Evolutionary conservation across 2,797 vertebrate genomes (phyloP).

Genomic region (Tangara arthus): DNA sequence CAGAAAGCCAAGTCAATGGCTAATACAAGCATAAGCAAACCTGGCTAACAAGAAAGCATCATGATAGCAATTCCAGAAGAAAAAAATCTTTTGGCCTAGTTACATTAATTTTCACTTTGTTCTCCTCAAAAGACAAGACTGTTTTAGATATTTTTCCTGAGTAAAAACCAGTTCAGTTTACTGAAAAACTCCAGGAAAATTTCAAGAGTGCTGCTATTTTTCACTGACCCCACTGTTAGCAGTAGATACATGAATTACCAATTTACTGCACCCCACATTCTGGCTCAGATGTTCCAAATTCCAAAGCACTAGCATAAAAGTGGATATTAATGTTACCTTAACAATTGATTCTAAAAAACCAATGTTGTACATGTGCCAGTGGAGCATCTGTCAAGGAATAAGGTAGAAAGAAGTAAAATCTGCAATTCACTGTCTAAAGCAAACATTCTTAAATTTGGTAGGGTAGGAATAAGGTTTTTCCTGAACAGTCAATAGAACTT

Average conservation of each 20-base stretch:
- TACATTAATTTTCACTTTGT: background rate
- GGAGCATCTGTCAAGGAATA: background rate
- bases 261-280: background rate
- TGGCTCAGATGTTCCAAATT: background rate
- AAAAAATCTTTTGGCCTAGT: background rate
- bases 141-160: background rate
- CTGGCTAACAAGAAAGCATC: background rate
- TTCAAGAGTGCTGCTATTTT: background rate
- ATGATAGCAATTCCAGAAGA: background rate
- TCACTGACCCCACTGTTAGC: background rate
- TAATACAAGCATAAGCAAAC: background rate
- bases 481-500: background rate
- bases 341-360: background rate
- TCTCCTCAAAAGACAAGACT: background rate
- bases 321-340: background rate
- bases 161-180: background rate
- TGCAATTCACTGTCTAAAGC: background rate
- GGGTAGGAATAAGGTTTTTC: accelerated
- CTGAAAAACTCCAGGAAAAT: background rate
- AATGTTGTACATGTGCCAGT: background rate
- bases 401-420: background rate
- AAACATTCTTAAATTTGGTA: background rate
- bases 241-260: background rate
- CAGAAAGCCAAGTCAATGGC: background rate
- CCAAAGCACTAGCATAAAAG: background rate